Conservation (phyloP, 1,140 invertebrate species). For the Neelides sp. region DNA sequence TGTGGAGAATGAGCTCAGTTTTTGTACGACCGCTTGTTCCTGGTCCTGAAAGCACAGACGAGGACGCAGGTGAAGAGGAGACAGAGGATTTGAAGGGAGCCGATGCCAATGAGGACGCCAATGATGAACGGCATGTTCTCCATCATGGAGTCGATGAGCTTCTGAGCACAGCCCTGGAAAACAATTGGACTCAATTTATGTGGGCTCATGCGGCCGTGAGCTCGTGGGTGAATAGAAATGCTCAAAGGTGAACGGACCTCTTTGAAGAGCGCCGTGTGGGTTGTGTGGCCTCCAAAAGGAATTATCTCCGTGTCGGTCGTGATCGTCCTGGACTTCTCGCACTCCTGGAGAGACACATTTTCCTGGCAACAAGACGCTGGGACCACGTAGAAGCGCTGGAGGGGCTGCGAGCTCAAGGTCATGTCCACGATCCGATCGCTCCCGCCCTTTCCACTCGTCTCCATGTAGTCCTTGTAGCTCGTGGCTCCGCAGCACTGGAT, state of each 20-base stretch:
- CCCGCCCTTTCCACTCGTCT: slow-evolving; percentile 43
- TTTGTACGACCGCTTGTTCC: slow-evolving; percentile 19
- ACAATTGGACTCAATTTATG: slow-evolving; percentile 14
- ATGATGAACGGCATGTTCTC: slow-evolving; percentile 50
- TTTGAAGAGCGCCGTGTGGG: slow-evolving; percentile 37
- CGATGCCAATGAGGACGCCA: slow-evolving; percentile 48
- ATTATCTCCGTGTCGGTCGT: neutral
- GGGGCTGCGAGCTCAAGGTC: slow-evolving; percentile 28
- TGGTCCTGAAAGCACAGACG: slow-evolving; percentile 56
- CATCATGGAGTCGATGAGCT: slow-evolving; percentile 48
- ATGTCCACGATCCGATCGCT: slow-evolving; percentile 26
- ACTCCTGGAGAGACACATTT: neutral
- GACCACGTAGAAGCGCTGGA: slow-evolving; percentile 38
- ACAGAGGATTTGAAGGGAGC: slow-evolving; percentile 55
- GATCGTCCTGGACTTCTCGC: neutral
- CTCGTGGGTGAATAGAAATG: neutral
- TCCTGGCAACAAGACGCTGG: slow-evolving; percentile 48
- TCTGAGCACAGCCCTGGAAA: slow-evolving; percentile 56
- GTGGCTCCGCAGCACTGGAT: slow-evolving; percentile 58
- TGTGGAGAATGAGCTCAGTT: slow-evolving; percentile 12
- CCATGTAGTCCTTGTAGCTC: slow-evolving; percentile 55
- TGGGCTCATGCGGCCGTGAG: neutral
- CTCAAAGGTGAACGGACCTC: slow-evolving; percentile 38
- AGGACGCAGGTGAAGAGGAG: slow-evolving; percentile 64
- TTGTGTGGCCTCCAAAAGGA: slow-evolving; percentile 1